A percentile compares a stretch with the other conserved stretches of the same genome.
These are phyloP conservation scores for Pontoporia blainvillei DNA, from an alignment of 2,113 vertebrate species.

Conservation along the genomic window DNA sequence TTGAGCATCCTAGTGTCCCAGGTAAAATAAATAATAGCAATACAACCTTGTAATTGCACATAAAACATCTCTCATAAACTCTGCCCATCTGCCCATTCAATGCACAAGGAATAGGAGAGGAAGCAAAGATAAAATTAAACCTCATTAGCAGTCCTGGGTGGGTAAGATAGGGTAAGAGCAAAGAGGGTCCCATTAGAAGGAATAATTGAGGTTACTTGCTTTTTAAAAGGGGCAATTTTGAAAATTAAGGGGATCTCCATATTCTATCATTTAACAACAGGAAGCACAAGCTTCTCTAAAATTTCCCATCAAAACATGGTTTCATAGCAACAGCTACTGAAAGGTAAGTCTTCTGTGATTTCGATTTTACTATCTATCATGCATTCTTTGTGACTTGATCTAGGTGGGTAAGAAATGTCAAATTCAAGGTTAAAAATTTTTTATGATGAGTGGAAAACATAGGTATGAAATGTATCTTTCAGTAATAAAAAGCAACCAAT, in stretches of 20 bases:
- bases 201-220: slow-evolving; percentile 6
- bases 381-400: slow-evolving; percentile 58
- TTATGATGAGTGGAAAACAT: slow-evolving; percentile 48
- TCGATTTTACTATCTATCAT: slow-evolving; percentile 55
- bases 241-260: slow-evolving; percentile 71
- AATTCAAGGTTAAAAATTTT: background rate
- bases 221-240: background rate
- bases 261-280: slow-evolving; percentile 68
- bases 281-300: slow-evolving; percentile 52
- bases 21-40: background rate
- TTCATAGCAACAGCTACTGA: slow-evolving; percentile 46
- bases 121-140: background rate
- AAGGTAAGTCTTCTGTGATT: slow-evolving; percentile 50
- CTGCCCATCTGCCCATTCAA: background rate
- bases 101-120: background rate
- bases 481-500: background rate
- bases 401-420: slow-evolving; percentile 50
- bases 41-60: background rate
- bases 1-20: background rate
- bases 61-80: background rate
- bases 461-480: background rate
- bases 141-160: background rate
- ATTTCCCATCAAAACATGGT: slow-evolving; percentile 65
- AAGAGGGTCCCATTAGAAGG: background rate
- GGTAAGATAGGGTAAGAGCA: background rate